Percentiles rank a stretch among this genome's conserved stretches.
These are phyloP conservation scores for Phocoena sinus DNA, from an alignment of 2,113 vertebrate genomes.

Conservation along the genomic window DNA sequence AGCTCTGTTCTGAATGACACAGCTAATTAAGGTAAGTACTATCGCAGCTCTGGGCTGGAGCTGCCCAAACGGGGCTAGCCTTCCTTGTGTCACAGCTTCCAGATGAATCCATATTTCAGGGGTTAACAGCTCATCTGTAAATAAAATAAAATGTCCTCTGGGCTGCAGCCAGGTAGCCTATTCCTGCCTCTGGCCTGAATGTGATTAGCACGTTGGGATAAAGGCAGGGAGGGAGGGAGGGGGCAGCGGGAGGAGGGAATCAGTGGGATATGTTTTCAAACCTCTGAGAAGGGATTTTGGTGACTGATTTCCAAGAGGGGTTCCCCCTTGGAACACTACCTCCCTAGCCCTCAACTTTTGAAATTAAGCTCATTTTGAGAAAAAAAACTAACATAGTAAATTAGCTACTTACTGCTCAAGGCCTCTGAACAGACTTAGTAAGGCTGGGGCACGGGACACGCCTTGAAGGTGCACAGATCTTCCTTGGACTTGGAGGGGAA, in stretches of 20 bases:
- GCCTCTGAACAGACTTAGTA: background rate
- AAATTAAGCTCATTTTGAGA: slow-evolving; percentile 36
- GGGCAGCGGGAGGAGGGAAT: background rate
- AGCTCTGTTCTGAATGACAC: slow-evolving; percentile 64
- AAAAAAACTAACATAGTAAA: slow-evolving; percentile 12
- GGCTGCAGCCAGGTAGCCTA: slow-evolving; percentile 57
- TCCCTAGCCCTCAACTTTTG: background rate
- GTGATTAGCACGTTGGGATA: slow-evolving; percentile 46
- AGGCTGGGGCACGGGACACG: background rate
- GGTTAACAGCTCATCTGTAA: slow-evolving; percentile 75
- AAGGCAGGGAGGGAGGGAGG: background rate
- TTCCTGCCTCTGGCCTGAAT: slow-evolving; percentile 68
- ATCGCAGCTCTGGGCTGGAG: slow-evolving; percentile 23
- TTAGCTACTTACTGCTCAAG: background rate
- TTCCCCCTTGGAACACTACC: background rate
- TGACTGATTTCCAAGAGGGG: background rate
- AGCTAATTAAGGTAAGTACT: slow-evolving; percentile 72
- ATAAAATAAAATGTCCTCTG: slow-evolving; percentile 81
- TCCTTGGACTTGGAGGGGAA: background rate
- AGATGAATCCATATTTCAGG: slow-evolving; percentile 63
- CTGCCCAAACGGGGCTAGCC: slow-evolving; percentile 17
- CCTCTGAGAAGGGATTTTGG: slow-evolving; percentile 13
- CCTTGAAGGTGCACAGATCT: background rate
- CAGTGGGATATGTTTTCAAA: background rate
- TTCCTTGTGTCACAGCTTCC: slow-evolving; percentile 62